These are phyloP conservation scores for Peromyscus californicus DNA, from an alignment of 2,113 vertebrate genomes.

Conservation along the genomic window DNA sequence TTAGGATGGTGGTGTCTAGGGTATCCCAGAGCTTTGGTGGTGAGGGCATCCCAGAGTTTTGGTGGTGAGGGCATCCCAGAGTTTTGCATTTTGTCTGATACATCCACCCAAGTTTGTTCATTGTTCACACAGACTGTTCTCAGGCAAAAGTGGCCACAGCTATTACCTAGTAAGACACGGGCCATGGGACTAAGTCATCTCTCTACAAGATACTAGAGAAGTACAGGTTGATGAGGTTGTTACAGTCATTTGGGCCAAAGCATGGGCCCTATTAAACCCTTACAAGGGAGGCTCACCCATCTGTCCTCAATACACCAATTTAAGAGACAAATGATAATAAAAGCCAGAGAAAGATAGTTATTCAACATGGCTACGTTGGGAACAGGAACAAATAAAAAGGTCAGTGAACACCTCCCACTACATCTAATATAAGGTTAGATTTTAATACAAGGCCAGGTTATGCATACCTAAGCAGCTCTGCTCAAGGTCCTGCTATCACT, in stretches of 20 bases:
- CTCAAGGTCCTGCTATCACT: background rate
- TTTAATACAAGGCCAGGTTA: background rate
- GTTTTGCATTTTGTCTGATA: background rate
- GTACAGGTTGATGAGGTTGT: background rate
- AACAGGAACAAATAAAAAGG: background rate
- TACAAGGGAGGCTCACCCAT: background rate
- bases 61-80: background rate
- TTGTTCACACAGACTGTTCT: background rate
- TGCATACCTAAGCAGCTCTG: background rate
- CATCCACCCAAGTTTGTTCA: background rate
- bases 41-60: background rate
- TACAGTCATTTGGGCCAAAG: background rate
- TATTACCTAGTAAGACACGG: background rate
- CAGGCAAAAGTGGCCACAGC: background rate
- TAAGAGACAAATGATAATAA: background rate
- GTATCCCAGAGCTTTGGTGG: background rate
- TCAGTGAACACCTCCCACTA: background rate
- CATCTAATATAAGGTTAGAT: background rate
- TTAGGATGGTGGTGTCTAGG: background rate
- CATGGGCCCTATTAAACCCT: background rate
- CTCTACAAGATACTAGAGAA: background rate
- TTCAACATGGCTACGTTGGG: background rate
- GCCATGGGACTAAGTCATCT: background rate
- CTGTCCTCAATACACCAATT: background rate
- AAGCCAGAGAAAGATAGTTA: background rate